Conservation (phyloP, 2,888 invertebrate genomes). For the Prosapia bicincta region DNA sequence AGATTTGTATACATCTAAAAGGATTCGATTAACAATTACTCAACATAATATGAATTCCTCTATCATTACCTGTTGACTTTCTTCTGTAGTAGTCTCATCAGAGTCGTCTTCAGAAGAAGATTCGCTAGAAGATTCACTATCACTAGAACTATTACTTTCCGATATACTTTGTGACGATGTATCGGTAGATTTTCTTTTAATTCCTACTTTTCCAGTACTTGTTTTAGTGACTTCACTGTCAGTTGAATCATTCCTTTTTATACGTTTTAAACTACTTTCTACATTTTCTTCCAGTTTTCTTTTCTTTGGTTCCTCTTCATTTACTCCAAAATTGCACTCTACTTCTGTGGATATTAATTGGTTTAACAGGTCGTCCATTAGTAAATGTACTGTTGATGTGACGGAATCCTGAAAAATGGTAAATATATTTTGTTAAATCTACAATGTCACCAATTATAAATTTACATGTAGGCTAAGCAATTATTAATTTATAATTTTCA, state of each 20-base stretch:
- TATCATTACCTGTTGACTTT: background rate
- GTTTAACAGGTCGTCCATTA: constrained; percentile 16
- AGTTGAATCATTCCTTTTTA: constrained; percentile 17
- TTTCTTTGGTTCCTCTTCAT: background rate
- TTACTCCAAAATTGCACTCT: background rate
- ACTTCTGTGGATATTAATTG: background rate
- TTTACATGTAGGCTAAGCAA: too few species aligned
- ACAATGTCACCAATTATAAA: too few species aligned
- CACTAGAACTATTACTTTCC: constrained; percentile 24
- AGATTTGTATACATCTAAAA: constrained; percentile 5
- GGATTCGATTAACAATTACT: too few species aligned
- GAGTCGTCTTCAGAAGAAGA: constrained; percentile 13
- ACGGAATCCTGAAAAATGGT: constrained; percentile 7
- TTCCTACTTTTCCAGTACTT: background rate
- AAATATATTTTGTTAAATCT: too few species aligned
- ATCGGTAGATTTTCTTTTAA: constrained; percentile 20
- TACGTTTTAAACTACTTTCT: background rate
- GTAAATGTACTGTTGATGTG: constrained; percentile 13
- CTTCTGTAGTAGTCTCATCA: constrained; percentile 16
- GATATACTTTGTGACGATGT: constrained; percentile 25
- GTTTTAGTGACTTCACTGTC: background rate
- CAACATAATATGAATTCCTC: background rate
- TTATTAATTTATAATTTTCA: too few species aligned
- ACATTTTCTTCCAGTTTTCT: constrained; percentile 6
- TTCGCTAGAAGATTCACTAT: constrained; percentile 15